Percentiles rank a stretch among this genome's conserved stretches.
Evolutionary conservation across 2,888 invertebrate species (phyloP).

Genomic region (Lasioglossum zephyrum): DNA sequence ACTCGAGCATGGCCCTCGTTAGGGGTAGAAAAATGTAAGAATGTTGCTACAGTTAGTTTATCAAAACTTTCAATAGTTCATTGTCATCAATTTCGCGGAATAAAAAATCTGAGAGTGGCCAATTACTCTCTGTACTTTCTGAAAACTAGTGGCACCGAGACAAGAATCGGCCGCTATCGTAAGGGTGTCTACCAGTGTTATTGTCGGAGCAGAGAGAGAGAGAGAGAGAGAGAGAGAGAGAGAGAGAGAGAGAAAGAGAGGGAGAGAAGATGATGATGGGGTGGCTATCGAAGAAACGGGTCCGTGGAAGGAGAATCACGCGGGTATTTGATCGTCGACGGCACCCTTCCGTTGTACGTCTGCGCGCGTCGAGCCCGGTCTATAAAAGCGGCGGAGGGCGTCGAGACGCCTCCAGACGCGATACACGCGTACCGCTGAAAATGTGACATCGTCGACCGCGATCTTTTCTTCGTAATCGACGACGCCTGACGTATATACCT

Average conservation of each 20-base stretch:
- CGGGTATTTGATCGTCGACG: slow-evolving; percentile 45
- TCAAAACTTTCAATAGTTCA: no score
- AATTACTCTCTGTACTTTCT: no score
- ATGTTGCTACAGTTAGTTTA: no score
- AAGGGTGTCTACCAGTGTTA: not conserved
- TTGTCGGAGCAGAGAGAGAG: not conserved
- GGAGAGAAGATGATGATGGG: not conserved
- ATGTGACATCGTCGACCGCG: slow-evolving; percentile 68
- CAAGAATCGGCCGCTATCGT: not conserved
- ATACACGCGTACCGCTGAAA: slow-evolving; percentile 78
- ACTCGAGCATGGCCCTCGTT: no score
- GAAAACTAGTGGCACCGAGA: no score
- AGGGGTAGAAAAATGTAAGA: no score
- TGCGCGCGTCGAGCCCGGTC: slow-evolving; percentile 75
- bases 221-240: no score
- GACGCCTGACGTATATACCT: not conserved
- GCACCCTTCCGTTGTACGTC: slow-evolving; percentile 72
- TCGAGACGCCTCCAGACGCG: slow-evolving; percentile 81
- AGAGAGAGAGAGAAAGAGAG: no score
- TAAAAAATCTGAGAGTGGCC: no score
- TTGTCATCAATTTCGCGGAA: no score
- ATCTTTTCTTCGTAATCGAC: not conserved
- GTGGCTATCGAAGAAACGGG: not conserved
- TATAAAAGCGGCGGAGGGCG: slow-evolving; percentile 80
- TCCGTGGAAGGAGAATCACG: slow-evolving; percentile 25